A percentile compares a stretch with the other conserved stretches of the same genome.
Conservation (phyloP, 2,113 vertebrate species). For the Trochalopteron elliotii region DNA sequence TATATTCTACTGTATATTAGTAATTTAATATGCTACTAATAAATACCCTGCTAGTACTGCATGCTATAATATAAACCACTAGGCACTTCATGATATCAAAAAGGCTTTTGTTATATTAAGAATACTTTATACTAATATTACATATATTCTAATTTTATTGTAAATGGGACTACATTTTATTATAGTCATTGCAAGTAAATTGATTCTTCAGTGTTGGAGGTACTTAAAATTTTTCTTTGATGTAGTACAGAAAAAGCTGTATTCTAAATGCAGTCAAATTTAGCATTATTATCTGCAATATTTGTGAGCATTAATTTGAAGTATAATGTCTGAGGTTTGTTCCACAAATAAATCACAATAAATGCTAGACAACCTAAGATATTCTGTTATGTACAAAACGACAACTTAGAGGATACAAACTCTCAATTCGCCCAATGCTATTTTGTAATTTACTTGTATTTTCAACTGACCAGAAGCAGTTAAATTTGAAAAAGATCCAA, state of each 20-base stretch:
- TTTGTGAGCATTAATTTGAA: neutral
- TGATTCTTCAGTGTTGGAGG: neutral
- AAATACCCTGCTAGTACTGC: neutral
- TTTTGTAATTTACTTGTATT: constrained; percentile 10
- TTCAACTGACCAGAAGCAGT: constrained; percentile 26
- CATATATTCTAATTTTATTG: neutral
- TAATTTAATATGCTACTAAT: neutral
- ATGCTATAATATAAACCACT: neutral
- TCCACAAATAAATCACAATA: neutral
- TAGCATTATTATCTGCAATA: neutral
- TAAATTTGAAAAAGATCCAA: constrained; percentile 7
- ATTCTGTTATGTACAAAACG: neutral
- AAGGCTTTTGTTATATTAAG: neutral
- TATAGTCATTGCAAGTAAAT: neutral
- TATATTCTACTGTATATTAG: neutral
- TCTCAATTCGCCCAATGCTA: neutral
- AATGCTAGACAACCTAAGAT: neutral
- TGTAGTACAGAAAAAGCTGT: neutral
- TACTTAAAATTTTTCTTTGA: neutral
- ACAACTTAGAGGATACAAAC: neutral
- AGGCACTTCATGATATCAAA: neutral
- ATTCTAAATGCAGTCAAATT: neutral
- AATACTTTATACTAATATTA: neutral
- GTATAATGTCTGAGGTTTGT: neutral
- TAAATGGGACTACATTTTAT: neutral